phyloP scores from a whole-genome alignment of 1,140 invertebrate species.

The Cryptotermes secundus region DNA sequence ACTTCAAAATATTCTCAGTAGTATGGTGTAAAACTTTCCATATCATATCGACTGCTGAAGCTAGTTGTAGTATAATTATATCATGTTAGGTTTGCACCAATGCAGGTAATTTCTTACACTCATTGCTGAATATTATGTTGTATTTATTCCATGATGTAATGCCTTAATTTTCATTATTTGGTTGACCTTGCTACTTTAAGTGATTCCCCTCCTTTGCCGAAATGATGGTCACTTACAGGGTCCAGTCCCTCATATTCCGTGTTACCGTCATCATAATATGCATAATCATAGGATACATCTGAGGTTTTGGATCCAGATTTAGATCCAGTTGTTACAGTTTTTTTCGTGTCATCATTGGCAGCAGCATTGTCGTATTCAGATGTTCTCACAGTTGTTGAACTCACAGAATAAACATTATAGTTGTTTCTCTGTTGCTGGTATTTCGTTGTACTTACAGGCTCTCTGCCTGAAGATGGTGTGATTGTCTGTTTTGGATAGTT shows the following conservation, averaged over 20 bases:
- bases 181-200: constrained; percentile 29
- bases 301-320: neutral
- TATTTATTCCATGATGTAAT: too few species aligned
- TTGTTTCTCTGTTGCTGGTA: neutral
- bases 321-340: neutral
- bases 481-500: neutral
- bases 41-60: too few species aligned
- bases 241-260: constrained; percentile 32
- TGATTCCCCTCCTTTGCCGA: constrained; percentile 34
- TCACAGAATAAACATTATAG: neutral
- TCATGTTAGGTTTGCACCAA: too few species aligned
- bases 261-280: constrained; percentile 31
- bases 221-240: constrained; percentile 34
- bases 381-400: neutral
- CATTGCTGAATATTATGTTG: too few species aligned
- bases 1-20: too few species aligned
- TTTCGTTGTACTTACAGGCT: neutral
- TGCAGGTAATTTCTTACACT: too few species aligned
- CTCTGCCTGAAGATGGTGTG: neutral
- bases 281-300: constrained; percentile 32
- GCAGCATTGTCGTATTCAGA: neutral
- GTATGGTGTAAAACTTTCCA: too few species aligned
- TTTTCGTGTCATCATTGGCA: neutral
- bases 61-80: too few species aligned
- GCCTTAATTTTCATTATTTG: neutral